Conservation (phyloP, 1,140 invertebrate genomes). For the Trichoplusia ni region DNA sequence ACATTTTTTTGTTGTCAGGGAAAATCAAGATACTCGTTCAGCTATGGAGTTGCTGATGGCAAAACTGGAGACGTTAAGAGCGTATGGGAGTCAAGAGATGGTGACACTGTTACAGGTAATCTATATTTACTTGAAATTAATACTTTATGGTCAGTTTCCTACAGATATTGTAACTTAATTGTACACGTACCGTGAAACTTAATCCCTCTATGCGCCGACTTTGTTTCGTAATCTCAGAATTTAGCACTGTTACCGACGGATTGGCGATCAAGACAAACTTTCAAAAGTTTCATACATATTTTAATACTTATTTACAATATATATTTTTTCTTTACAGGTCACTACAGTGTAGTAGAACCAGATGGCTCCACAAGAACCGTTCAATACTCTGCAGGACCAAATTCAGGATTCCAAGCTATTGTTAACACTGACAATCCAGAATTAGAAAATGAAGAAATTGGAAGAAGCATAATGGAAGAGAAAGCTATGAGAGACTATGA, state of each 20-base stretch:
- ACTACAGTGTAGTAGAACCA: constrained; percentile 77
- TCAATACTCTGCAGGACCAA: constrained; percentile 76
- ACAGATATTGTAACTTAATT: no score
- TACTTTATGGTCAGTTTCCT: background rate
- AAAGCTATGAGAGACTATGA: constrained; percentile 68
- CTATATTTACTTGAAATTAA: background rate
- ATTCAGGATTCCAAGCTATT: constrained; percentile 66
- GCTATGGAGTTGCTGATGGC: constrained; percentile 81
- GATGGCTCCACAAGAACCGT: constrained; percentile 79
- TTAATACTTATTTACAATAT: no score
- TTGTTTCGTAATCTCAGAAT: background rate
- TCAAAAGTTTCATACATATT: no score
- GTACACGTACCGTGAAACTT: no score
- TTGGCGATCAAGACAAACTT: no score
- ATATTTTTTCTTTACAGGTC: constrained; percentile 57
- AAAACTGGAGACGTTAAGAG: constrained; percentile 85
- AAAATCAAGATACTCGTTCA: constrained; percentile 81
- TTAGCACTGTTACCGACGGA: no score
- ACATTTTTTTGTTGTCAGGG: constrained; percentile 59
- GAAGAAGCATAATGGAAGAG: constrained; percentile 53
- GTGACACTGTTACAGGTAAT: constrained; percentile 82
- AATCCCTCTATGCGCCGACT: no score
- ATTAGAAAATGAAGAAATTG: constrained; percentile 25
- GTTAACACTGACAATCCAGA: constrained; percentile 56
- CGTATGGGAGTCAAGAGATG: constrained; percentile 84